Conservation (phyloP, 2,113 vertebrate species). For the Paratilapia polleni region DNA sequence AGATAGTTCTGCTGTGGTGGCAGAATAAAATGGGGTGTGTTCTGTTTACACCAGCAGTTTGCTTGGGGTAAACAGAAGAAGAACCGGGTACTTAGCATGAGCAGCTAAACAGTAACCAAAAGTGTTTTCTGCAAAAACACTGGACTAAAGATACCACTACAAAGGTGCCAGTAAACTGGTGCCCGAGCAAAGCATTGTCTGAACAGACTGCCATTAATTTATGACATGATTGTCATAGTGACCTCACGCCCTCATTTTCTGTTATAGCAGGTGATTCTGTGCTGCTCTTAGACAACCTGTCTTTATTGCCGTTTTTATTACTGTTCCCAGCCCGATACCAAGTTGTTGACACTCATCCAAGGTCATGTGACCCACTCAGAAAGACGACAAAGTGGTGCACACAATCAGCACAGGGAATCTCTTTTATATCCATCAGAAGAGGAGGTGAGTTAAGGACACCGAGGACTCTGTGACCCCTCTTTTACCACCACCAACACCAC, state of each 20-base stretch:
- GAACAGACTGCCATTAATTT: not conserved
- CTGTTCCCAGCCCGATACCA: not conserved
- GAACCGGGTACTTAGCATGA: not conserved
- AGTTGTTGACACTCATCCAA: constrained; percentile 46
- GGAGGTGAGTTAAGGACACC: constrained; percentile 57
- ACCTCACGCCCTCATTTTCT: not conserved
- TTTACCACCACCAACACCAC: constrained; percentile 20
- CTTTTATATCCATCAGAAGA: constrained; percentile 38
- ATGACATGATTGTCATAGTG: not conserved
- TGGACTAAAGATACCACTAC: not conserved
- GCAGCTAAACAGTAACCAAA: not conserved
- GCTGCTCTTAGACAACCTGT: not conserved
- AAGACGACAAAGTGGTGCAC: constrained; percentile 26
- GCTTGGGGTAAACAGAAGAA: constrained; percentile 7
- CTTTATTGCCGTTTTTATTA: not conserved
- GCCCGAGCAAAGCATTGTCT: not conserved
- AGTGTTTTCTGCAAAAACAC: not conserved
- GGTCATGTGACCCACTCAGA: constrained; percentile 18
- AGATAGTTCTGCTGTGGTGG: not conserved
- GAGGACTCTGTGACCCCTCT: constrained; percentile 60
- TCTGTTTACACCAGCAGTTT: not conserved
- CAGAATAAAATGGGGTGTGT: not conserved
- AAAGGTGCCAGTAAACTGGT: not conserved
- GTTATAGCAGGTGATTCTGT: not conserved
- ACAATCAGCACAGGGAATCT: constrained; percentile 19